Evolutionary conservation across 2,113 vertebrate species (phyloP), one percentile per base, ranked within the genome.

Genomic region (Engraulis encrasicolus): DNA sequence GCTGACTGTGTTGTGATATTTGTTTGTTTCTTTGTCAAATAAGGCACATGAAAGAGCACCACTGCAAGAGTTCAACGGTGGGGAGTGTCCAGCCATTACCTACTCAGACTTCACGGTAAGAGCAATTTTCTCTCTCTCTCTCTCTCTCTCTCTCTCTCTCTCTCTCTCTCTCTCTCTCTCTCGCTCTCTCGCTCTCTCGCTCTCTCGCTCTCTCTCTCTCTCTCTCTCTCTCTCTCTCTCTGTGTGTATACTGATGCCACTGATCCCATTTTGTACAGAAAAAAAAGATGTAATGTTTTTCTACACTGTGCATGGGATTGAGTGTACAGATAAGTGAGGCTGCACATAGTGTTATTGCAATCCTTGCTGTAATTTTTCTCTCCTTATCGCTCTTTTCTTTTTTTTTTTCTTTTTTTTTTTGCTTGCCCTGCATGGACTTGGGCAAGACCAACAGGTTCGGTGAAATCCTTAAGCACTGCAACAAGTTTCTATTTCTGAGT

Each of bases 91-190:
- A 5, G 1, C 78, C 0, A 83, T 90, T 66, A 87, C 78, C 82
- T 92, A 91, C 82, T 84, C 88, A 0, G 87, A 90, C 20, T 92
- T 92, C 87, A 88, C 89, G 18, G 91, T 92, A 82, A 92, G 89
- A 31, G 15, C 31, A 27, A 74, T 11, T 27, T 31, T 1, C 14
- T 23, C 9, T 2, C 58, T 23, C 31, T 1, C 61, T 18, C 66
- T 74, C 66, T 14, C 2, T 45, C 40, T n/a, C n/a, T n/a, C n/a
- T n/a, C n/a, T n/a, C n/a, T n/a, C n/a, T n/a, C n/a, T n/a, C n/a
- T n/a, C n/a, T n/a, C n/a, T n/a, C n/a, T n/a, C n/a, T n/a, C n/a
- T n/a, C n/a, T n/a, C n/a, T n/a, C n/a, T n/a, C n/a, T n/a, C n/a
- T n/a, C n/a, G n/a, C n/a, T n/a, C n/a, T n/a, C n/a, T n/a, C n/a